Base-by-base conservation (phyloP, 2,888 invertebrate species). In the Meteorus colon region DNA sequence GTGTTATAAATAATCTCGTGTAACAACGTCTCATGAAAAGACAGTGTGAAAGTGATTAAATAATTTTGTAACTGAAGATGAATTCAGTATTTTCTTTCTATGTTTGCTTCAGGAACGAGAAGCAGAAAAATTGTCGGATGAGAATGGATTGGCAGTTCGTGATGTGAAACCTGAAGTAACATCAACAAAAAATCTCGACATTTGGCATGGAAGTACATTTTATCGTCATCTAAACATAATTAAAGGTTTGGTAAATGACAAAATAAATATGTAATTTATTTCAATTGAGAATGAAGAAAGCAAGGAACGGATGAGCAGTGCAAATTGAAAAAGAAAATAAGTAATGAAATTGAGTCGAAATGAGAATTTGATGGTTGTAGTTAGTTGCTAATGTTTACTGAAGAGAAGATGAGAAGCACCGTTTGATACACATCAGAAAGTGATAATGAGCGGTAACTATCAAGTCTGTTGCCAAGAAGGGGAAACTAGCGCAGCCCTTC, bases 311-410 rank as follows among this genome's bases (percentile, higher is more conserved):
- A 24, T 24, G 24, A 24, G 16, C 37, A 31, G 31, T 24, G n/a
- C 19, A 6, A 48, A 41, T 19, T 48, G 16, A n/a, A 19, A 63
- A 24, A n/a, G 12, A 48, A 62, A 41, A 48, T 63, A 48, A 45
- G 24, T 24, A 48, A 45, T 48, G 16, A 4, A 48, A n/a, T n/a
- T 48, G 48, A 48, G n/a, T 16, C n/a, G 48, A n/a, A 55, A 55
- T 19, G 19, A 55, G 19, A 19, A 55, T 86, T 88, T 87, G 87
- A 87, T 86, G 86, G 84, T 85, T 84, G 86, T 86, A 87, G 88
- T 88, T 88, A 86, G 87, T 86, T 83, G 81, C 82, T 81, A 85
- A 87, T 86, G 88, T 88, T 88, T 87, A 88, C 84, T 86, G 86
- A 82, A 80, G 31, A 68, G 51, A 51, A 78, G 84, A 84, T 82